A percentile compares a stretch with the other conserved stretches of the same genome.
phyloP scores from a whole-genome alignment of 2,113 vertebrate species.

The Lipophrys pholis region DNA sequence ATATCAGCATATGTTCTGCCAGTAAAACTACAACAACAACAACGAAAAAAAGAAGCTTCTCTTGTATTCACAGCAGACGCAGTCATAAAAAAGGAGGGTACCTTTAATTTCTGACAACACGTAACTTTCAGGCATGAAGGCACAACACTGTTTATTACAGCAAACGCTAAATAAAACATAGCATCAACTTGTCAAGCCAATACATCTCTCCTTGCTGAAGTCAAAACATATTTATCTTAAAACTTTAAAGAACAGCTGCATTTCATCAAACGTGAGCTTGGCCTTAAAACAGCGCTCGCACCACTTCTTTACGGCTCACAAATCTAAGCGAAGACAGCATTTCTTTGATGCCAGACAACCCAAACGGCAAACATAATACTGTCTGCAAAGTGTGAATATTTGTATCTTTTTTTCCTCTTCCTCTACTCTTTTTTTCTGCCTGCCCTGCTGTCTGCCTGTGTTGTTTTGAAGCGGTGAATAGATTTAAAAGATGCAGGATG shows the following conservation, averaged over 20 bases:
- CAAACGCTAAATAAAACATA: conserved; percentile 62
- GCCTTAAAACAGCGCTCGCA: conserved; percentile 64
- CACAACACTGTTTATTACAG: conserved; percentile 22
- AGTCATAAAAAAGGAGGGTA: background rate
- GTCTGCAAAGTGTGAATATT: conserved; percentile 82
- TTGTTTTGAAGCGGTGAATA: conserved; percentile 83
- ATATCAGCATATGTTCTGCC: conserved; percentile 7
- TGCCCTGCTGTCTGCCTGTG: conserved; percentile 81
- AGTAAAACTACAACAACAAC: conserved; percentile 20
- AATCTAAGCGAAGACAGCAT: conserved; percentile 64
- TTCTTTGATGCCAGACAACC: conserved; percentile 75
- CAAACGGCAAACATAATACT: conserved; percentile 74
- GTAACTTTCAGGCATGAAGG: conserved; percentile 25
- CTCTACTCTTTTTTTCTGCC: conserved; percentile 44
- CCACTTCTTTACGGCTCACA: conserved; percentile 65
- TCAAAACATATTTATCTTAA: conserved; percentile 81
- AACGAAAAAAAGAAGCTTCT: too few relatives aligned
- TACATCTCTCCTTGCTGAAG: conserved; percentile 56
- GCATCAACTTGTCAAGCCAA: conserved; percentile 68
- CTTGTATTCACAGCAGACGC: conserved; percentile 9
- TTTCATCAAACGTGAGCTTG: conserved; percentile 75
- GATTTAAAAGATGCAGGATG: conserved; percentile 86
- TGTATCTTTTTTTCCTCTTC: conserved; percentile 59
- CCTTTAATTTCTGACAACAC: conserved; percentile 42
- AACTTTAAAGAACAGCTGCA: conserved; percentile 74